Percentiles rank a stretch among this genome's conserved stretches.
phyloP scores from a whole-genome alignment of 2,113 vertebrate species.

The Marcusenius ussheri region DNA sequence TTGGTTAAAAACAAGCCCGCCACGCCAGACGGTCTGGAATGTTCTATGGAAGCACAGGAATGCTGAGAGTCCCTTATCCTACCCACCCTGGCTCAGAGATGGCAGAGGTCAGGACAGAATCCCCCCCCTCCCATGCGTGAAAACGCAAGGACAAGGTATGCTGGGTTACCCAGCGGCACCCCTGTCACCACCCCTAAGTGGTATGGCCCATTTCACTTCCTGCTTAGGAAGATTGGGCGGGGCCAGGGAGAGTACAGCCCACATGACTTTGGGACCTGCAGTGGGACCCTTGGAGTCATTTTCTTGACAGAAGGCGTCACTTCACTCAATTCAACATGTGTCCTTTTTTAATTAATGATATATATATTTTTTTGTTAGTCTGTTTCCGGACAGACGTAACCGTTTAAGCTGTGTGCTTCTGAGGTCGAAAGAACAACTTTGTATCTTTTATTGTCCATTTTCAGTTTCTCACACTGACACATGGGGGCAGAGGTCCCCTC shows the following conservation, averaged over 20 bases:
- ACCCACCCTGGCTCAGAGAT: neutral
- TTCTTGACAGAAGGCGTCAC: neutral
- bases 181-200: neutral
- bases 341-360: slow-evolving; percentile 24
- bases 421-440: slow-evolving; percentile 33
- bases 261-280: slow-evolving; percentile 8
- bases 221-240: neutral
- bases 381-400: slow-evolving; percentile 41
- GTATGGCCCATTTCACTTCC: slow-evolving; percentile 2
- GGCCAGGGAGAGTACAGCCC: neutral
- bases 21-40: slow-evolving; percentile 10
- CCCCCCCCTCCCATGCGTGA: neutral
- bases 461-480: neutral
- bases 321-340: slow-evolving; percentile 27
- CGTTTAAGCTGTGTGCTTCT: slow-evolving; percentile 59
- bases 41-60: slow-evolving; percentile 8
- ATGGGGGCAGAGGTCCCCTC: slow-evolving; percentile 34
- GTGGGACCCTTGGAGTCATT: neutral
- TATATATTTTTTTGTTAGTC: slow-evolving; percentile 30
- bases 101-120: slow-evolving; percentile 4
- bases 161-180: neutral
- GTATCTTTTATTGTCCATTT: neutral
- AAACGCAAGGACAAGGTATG: neutral
- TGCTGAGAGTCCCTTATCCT: neutral
- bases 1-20: slow-evolving; percentile 23